Evolutionary conservation across 2,888 invertebrate genomes (phyloP).

Genomic region (Merodon equestris): DNA sequence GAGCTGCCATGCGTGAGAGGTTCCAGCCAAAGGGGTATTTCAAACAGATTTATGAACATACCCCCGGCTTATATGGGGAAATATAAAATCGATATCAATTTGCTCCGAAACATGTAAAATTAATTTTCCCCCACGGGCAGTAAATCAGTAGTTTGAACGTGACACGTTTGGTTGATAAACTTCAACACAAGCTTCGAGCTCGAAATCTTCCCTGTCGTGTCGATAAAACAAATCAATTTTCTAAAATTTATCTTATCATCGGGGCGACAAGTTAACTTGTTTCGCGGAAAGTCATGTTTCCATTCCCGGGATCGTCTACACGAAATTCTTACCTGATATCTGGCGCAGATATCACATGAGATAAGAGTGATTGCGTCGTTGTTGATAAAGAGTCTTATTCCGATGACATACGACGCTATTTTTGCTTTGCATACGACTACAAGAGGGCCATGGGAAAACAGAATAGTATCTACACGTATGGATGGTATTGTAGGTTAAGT

Average conservation of each 20-base stretch:
- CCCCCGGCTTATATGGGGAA: too few species aligned
- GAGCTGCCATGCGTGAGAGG: too few species aligned
- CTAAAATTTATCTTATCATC: slow-evolving; percentile 44
- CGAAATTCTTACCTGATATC: slow-evolving; percentile 29
- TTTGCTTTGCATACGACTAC: slow-evolving; percentile 25
- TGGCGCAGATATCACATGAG: slow-evolving; percentile 34
- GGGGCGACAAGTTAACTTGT: slow-evolving; percentile 4
- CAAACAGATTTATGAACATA: too few species aligned
- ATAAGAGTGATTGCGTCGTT: slow-evolving; percentile 31
- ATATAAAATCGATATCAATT: too few species aligned
- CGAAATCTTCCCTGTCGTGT: too few species aligned
- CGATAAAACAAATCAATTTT: slow-evolving; percentile 15
- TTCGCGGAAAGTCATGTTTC: slow-evolving; percentile 30
- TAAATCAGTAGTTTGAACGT: too few species aligned
- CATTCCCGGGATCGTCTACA: slow-evolving; percentile 1
- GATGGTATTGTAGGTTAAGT: slow-evolving; percentile 41
- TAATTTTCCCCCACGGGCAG: too few species aligned
- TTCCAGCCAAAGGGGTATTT: too few species aligned
- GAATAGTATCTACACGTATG: neutral
- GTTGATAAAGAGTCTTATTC: slow-evolving; percentile 39
- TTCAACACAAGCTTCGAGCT: too few species aligned
- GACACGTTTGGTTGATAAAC: too few species aligned
- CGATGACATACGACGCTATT: slow-evolving; percentile 56
- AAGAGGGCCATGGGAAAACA: too few species aligned
- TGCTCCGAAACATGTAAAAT: too few species aligned